Conservation (phyloP, 2,888 invertebrate genomes). For the Microctonus hyperodae region DNA sequence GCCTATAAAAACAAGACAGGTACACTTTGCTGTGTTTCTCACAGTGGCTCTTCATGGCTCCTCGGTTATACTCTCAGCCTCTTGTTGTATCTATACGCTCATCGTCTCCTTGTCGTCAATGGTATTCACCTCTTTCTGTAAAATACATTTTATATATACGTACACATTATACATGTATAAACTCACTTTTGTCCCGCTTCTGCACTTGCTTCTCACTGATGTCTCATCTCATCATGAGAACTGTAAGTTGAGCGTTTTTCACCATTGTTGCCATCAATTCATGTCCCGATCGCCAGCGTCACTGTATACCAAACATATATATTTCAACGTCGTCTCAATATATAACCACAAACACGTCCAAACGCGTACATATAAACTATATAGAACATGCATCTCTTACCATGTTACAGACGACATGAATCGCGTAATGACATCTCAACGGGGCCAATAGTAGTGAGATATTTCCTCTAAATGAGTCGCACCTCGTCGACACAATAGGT, state of each 20-base stretch:
- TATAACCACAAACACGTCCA: neutral
- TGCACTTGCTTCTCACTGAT: neutral
- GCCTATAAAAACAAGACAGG: conserved; percentile 64
- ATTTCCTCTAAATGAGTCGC: conserved; percentile 21
- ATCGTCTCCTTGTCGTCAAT: conserved; percentile 26
- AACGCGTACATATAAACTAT: neutral
- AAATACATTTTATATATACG: neutral
- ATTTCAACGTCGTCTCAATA: neutral
- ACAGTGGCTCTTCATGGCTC: conserved; percentile 57
- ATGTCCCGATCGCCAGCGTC: neutral
- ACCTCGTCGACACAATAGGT: conserved; percentile 33
- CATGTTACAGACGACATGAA: conserved; percentile 9
- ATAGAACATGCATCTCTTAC: neutral
- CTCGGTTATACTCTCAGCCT: conserved; percentile 43
- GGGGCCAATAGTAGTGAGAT: neutral
- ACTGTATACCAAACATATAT: neutral
- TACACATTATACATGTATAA: too few species aligned
- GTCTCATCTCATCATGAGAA: neutral
- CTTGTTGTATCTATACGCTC: conserved; percentile 39
- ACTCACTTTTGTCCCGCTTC: neutral
- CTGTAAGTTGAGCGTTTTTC: neutral
- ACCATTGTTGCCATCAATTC: neutral
- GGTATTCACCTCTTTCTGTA: neutral
- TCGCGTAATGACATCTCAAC: conserved; percentile 23
- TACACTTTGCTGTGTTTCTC: conserved; percentile 61